Evolutionary conservation across 2,888 invertebrate genomes (phyloP).

Genomic region (Nomada flava): DNA sequence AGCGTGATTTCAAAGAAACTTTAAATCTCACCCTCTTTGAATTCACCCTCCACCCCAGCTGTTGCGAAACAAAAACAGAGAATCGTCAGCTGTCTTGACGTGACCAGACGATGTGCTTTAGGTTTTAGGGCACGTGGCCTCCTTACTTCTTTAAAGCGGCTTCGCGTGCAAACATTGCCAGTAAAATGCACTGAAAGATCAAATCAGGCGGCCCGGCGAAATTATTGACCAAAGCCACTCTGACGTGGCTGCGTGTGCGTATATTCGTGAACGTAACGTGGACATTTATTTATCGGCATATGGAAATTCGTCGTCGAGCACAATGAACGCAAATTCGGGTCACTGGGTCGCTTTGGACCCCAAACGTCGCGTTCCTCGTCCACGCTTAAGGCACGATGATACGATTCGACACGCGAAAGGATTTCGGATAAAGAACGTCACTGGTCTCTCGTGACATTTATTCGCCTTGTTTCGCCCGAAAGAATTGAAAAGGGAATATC

Average conservation of each 20-base stretch:
- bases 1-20: no score
- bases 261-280: conserved; percentile 57
- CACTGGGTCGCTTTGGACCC: conserved; percentile 69
- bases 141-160: conserved; percentile 54
- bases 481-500: conserved; percentile 3
- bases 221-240: conserved; percentile 71
- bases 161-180: conserved; percentile 72
- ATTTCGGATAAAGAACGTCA: conserved; percentile 28
- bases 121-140: conserved; percentile 54
- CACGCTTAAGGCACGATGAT: not conserved
- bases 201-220: conserved; percentile 71
- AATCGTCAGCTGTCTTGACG: not conserved
- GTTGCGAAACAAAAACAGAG: not conserved
- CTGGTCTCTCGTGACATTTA: conserved; percentile 34
- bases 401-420: conserved; percentile 52
- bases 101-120: conserved; percentile 17
- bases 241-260: conserved; percentile 68
- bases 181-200: conserved; percentile 76
- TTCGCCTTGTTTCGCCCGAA: not conserved
- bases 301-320: conserved; percentile 69
- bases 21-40: no score
- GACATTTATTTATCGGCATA: conserved; percentile 77
- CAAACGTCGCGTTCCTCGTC: conserved; percentile 15
- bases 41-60: not conserved
- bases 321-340: conserved; percentile 71